These are phyloP conservation scores for Branchipolynoe longqiensis DNA, from an alignment of 2,888 invertebrate species.

Conservation along the genomic window DNA sequence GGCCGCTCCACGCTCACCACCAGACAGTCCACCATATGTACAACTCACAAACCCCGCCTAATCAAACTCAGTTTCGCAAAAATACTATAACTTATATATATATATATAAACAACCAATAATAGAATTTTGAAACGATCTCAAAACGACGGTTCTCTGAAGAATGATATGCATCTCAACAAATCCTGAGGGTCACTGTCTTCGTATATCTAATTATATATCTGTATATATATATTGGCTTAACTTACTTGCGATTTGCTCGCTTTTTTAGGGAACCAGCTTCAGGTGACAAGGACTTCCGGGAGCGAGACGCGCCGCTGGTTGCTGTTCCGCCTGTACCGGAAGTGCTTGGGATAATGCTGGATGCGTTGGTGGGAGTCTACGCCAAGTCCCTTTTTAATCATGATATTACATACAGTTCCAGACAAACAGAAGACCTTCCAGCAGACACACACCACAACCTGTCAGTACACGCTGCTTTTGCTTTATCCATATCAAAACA, in stretches of 20 bases:
- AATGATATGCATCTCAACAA: slow-evolving; percentile 42
- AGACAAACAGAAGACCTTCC: not conserved
- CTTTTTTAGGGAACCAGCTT: not conserved
- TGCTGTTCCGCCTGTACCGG: too few species aligned
- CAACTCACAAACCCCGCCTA: too few species aligned
- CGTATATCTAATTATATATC: not conserved
- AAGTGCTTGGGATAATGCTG: too few species aligned
- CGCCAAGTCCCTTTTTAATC: too few species aligned
- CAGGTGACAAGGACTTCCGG: not conserved
- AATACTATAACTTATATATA: too few species aligned
- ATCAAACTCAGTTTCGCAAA: too few species aligned
- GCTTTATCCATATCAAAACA: not conserved
- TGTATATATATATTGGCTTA: not conserved
- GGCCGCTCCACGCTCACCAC: too few species aligned
- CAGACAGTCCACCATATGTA: too few species aligned
- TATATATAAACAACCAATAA: too few species aligned
- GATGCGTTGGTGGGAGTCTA: too few species aligned
- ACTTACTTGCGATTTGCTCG: not conserved
- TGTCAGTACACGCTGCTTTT: not conserved
- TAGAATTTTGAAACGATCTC: slow-evolving; percentile 7
- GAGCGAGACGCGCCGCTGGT: too few species aligned
- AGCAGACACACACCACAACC: not conserved
- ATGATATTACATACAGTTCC: slow-evolving; percentile 4
- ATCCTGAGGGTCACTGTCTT: slow-evolving; percentile 2
- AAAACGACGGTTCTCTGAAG: slow-evolving; percentile 45